Conservation (phyloP, 2,113 vertebrate species). For the Leptobrachium leishanense region DNA sequence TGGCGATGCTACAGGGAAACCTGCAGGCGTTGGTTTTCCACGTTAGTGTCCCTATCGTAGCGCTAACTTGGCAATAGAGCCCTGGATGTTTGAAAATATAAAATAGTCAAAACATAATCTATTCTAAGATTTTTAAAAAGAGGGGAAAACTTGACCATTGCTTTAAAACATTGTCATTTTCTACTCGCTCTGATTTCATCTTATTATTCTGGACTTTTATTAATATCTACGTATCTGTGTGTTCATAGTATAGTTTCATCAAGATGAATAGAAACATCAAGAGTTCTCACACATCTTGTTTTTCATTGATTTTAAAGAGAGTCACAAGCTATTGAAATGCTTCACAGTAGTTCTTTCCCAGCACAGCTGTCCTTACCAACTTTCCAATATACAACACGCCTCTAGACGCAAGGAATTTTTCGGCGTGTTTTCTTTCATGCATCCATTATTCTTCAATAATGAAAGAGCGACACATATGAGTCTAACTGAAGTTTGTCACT, state of each 20-base stretch:
- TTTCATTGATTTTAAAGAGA: conserved; percentile 12
- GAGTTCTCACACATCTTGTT: background rate
- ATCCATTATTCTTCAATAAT: conserved; percentile 4
- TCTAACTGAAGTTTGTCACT: background rate
- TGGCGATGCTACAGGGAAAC: no score
- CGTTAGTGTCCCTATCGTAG: no score
- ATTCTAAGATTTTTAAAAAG: no score
- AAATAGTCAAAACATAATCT: no score
- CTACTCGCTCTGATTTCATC: background rate
- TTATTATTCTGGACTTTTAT: background rate
- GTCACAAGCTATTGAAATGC: background rate
- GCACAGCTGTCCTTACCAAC: background rate
- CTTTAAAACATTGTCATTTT: background rate
- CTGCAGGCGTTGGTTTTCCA: no score
- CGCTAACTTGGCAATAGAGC: no score
- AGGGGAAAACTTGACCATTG: background rate
- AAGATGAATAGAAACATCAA: background rate
- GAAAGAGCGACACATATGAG: background rate
- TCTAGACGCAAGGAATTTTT: background rate
- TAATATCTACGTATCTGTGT: background rate
- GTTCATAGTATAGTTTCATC: background rate
- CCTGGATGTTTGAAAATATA: no score
- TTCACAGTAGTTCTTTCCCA: background rate
- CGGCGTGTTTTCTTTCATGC: background rate
- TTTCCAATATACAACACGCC: background rate